Percentiles rank a stretch among this genome's conserved stretches.
These are phyloP conservation scores for Catamblyrhynchus diadema DNA, from an alignment of 2,797 vertebrate species.

Conservation along the genomic window DNA sequence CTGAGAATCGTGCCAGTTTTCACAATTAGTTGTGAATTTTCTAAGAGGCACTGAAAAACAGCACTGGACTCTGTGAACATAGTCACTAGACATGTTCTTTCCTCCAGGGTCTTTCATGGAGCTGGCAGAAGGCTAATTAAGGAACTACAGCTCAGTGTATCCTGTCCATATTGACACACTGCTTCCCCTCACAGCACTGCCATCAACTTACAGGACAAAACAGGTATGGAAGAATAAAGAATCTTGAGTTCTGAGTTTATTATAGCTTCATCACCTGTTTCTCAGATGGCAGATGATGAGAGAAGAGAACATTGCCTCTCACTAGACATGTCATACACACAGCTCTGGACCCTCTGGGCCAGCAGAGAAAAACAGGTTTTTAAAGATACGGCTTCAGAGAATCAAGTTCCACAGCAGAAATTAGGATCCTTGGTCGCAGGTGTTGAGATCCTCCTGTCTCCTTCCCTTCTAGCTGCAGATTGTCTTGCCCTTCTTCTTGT, in stretches of 20 bases:
- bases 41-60: background rate
- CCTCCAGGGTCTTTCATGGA: background rate
- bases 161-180: background rate
- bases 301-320: background rate
- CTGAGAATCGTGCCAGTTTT: background rate
- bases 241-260: background rate
- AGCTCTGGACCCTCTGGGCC: background rate
- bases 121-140: background rate
- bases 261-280: background rate
- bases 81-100: background rate
- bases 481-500: background rate
- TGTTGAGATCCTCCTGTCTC: background rate
- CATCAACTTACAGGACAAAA: background rate
- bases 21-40: background rate
- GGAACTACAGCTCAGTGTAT: background rate
- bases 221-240: background rate
- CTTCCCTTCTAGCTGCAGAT: background rate
- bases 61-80: background rate
- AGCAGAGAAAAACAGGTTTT: background rate
- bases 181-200: background rate
- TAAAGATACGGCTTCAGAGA: background rate
- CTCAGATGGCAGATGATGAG: background rate
- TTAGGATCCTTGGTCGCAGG: background rate
- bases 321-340: background rate
- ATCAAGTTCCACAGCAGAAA: background rate